These are phyloP conservation scores for Stramonita haemastoma DNA, from an alignment of 2,888 invertebrate genomes.

Conservation along the genomic window DNA sequence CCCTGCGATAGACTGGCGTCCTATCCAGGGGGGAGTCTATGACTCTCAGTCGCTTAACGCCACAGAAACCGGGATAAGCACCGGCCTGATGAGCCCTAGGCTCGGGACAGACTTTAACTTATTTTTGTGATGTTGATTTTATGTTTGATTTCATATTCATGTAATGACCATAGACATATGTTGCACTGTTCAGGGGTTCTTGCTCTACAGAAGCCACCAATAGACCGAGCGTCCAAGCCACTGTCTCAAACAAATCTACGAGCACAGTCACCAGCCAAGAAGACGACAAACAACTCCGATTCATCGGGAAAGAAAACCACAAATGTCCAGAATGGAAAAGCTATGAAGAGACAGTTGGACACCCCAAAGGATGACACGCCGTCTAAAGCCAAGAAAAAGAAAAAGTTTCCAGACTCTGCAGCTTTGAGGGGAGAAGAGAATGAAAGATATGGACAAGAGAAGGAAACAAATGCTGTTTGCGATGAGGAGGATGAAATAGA, in stretches of 20 bases:
- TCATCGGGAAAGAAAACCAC: neutral
- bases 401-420: neutral
- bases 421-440: neutral
- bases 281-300: neutral
- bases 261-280: neutral
- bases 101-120: no score
- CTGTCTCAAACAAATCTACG: neutral
- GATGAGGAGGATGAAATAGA: neutral
- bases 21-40: no score
- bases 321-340: slow-evolving; percentile 5
- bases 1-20: no score
- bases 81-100: no score
- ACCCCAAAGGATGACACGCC: neutral
- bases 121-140: neutral
- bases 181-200: neutral
- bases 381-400: slow-evolving; percentile 25
- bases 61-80: no score
- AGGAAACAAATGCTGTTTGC: neutral
- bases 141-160: neutral
- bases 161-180: neutral
- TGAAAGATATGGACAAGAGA: neutral
- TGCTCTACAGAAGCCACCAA: neutral
- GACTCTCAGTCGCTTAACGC: no score
- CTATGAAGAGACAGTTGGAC: neutral
- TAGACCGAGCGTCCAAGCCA: neutral